Evolutionary conservation across 2,888 invertebrate species (phyloP), one percentile per base, ranked within the genome.

Genomic region (Cephus rjabovi): DNA sequence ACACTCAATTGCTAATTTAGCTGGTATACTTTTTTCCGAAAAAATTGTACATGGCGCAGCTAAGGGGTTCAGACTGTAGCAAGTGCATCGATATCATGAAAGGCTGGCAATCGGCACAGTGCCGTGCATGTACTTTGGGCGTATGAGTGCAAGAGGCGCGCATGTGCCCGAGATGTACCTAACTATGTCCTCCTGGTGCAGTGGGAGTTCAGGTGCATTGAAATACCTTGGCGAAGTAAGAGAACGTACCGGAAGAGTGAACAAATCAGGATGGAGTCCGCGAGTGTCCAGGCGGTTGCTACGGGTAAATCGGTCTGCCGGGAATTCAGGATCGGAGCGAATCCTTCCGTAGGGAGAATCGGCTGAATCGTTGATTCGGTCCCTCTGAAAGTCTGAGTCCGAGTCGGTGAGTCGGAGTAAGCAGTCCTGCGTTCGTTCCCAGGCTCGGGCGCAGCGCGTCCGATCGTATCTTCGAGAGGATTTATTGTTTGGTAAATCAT

Each of bases 401-500:
- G 56, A 56, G 56, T 56, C 56, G 56, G 56, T 56, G 56, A 56
- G 77, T 77, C 73, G 77, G 79, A 82, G 89, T 86, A 84, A 86
- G 85, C 84, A 85, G 81, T 82, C 78, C 81, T 76, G 82, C 78
- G 80, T 75, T 81, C 86, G 90, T 90, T 90, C 90, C 90, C 90
- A 90, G 90, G 90, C 89, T 89, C 82, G 82, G 84, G 84, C 86
- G 86, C 86, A 86, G 84, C 82, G 86, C 87, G 87, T 87, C 87
- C 87, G 90, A 90, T 90, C 87, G 89, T 90, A 90, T 90, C 90
- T 90, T 83, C 83, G 81, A 82, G 80, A 90, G 89, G 89, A 90
- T 91, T 91, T 91, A 91, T 91, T 90, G 90, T 90, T 90, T 90
- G 91, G 89, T 91, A 91, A 91, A 90, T 91, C 91, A 90, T 91